Percentiles rank a stretch among this genome's conserved stretches.
phyloP scores from a whole-genome alignment of 2,888 invertebrate genomes.

The Hedychridium roseum region DNA sequence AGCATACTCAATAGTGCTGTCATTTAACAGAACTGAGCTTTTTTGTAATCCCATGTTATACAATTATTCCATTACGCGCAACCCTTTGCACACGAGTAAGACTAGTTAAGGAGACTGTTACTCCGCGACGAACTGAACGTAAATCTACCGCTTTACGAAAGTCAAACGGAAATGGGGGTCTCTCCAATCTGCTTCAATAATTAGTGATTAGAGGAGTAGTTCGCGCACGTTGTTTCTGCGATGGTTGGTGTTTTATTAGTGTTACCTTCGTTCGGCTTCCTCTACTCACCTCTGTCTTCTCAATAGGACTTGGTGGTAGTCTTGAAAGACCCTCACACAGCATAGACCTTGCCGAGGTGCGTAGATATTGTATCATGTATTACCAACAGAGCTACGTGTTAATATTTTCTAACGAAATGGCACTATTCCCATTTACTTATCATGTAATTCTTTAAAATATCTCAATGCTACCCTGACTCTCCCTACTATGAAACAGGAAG shows the following conservation, averaged over 20 bases:
- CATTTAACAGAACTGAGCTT: too few species aligned
- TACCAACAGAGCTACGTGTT: conserved; percentile 65
- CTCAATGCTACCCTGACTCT: conserved; percentile 32
- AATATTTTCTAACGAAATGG: conserved; percentile 64
- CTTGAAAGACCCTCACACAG: conserved; percentile 64
- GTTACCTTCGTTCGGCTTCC: conserved; percentile 61
- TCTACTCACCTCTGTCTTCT: conserved; percentile 63
- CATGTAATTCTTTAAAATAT: conserved; percentile 45
- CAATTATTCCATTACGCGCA: conserved; percentile 24
- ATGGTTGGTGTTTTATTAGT: conserved; percentile 49
- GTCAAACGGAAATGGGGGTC: conserved; percentile 30
- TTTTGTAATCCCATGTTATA: conserved; percentile 35
- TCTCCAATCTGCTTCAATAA: conserved; percentile 37
- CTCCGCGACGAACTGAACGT: conserved; percentile 18
- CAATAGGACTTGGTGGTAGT: conserved; percentile 63
- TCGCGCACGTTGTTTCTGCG: conserved; percentile 41
- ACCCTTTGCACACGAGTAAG: conserved; percentile 12
- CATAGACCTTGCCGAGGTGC: conserved; percentile 65
- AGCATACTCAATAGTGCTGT: too few species aligned
- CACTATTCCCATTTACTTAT: conserved; percentile 62
- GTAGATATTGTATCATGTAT: conserved; percentile 65
- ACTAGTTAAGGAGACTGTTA: conserved; percentile 9
- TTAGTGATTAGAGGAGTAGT: conserved; percentile 36
- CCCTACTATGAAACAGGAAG: conserved; percentile 16
- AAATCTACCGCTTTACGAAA: conserved; percentile 21